These are phyloP conservation scores for Pasiphila rectangulata DNA, from an alignment of 2,888 invertebrate genomes.

Conservation along the genomic window DNA sequence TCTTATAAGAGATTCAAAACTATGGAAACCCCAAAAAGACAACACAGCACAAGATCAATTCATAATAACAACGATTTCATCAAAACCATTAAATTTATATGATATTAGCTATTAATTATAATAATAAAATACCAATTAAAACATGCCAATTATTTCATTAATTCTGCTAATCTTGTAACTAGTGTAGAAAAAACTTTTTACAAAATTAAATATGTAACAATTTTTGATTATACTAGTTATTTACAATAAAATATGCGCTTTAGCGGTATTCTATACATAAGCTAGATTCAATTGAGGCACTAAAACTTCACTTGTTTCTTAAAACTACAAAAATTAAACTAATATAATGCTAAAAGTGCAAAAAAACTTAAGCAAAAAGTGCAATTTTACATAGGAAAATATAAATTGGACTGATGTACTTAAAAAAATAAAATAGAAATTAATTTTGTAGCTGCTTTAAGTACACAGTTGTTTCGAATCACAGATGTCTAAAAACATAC, in stretches of 20 bases:
- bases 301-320: conserved; percentile 22
- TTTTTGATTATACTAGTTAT: conserved; percentile 4
- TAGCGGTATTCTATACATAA: conserved; percentile 15
- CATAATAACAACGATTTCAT: background rate
- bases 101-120: background rate
- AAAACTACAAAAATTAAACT: conserved; percentile 14
- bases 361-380: conserved; percentile 12
- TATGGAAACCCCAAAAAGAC: background rate
- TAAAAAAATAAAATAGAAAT: too few species aligned
- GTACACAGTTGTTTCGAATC: too few species aligned
- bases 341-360: conserved; percentile 9
- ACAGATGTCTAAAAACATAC: too few species aligned
- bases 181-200: conserved; percentile 3
- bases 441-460: too few species aligned
- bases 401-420: too few species aligned
- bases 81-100: background rate
- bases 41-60: background rate
- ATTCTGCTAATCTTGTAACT: conserved; percentile 2
- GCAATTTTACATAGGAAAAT: background rate
- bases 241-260: conserved; percentile 17
- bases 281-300: conserved; percentile 23
- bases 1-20: background rate
- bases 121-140: conserved; percentile 6
- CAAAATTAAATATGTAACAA: conserved; percentile 10
- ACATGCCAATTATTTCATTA: conserved; percentile 5